Conservation (phyloP, 2,888 invertebrate species). For the Drosophila kuntzei region DNA sequence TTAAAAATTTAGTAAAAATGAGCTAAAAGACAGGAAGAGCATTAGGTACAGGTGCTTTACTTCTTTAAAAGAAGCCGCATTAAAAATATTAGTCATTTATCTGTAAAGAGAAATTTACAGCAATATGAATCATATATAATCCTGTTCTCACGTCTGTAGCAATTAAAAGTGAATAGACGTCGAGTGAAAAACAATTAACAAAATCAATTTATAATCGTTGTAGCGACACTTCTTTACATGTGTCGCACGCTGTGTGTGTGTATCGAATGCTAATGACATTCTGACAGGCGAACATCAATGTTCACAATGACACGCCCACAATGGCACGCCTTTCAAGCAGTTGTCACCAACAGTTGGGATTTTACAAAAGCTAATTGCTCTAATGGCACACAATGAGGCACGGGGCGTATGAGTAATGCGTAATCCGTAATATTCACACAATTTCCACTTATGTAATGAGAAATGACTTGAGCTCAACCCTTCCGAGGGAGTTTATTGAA, state of each 20-base stretch:
- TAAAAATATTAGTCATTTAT: no score
- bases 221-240: slow-evolving; percentile 5
- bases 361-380: slow-evolving; percentile 19
- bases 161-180: slow-evolving; percentile 3
- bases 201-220: slow-evolving; percentile 4
- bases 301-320: slow-evolving; percentile 14
- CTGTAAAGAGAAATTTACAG: not conserved
- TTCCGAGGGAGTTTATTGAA: slow-evolving; percentile 44
- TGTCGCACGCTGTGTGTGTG: not conserved
- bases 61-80: no score
- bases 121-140: not conserved
- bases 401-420: slow-evolving; percentile 30
- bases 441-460: slow-evolving; percentile 18
- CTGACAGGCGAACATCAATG: slow-evolving; percentile 33
- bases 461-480: slow-evolving; percentile 14
- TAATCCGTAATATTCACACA: not conserved
- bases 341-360: slow-evolving; percentile 4
- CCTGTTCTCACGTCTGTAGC: not conserved
- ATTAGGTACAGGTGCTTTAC: no score
- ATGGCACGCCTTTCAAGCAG: slow-evolving; percentile 21
- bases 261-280: slow-evolving; percentile 24
- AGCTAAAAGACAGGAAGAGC: no score
- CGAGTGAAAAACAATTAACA: slow-evolving; percentile 18
- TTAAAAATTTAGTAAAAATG: no score
- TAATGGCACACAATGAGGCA: not conserved